Evolutionary conservation across 2,113 vertebrate species (phyloP).

Genomic region (Gallinago paraguaiae): DNA sequence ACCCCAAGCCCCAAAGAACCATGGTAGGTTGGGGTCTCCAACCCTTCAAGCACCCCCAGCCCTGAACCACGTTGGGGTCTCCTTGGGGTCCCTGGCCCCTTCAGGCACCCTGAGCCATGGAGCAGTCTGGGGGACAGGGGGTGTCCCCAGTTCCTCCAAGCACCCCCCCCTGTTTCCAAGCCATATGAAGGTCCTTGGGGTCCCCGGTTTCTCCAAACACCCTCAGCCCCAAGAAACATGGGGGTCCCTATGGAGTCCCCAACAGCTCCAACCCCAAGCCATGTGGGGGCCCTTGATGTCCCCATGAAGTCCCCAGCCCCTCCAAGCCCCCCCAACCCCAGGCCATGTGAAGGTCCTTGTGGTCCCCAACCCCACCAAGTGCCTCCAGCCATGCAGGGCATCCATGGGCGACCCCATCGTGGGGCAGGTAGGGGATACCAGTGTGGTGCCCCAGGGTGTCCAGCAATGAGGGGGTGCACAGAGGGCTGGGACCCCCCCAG

Average conservation of each 20-base stretch:
- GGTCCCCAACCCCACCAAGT: neutral
- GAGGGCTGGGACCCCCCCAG: rapidly evolving
- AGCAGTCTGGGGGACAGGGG: neutral
- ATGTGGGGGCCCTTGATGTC: neutral
- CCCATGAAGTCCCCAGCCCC: neutral
- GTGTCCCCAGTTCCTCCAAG: no score
- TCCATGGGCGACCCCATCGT: neutral
- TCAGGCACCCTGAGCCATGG: neutral
- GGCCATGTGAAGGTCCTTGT: rapidly evolving
- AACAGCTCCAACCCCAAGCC: no score
- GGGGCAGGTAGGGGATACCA: neutral
- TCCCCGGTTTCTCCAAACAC: neutral
- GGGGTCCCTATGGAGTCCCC: no score
- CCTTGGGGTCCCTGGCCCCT: neutral
- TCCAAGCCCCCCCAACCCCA: neutral
- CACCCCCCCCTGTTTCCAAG: no score
- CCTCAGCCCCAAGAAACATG: rapidly evolving
- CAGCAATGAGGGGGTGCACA: no score
- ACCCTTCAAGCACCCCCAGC: neutral
- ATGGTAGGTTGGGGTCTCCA: neutral
- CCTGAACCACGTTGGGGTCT: neutral
- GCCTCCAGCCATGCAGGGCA: neutral
- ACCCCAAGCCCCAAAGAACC: neutral
- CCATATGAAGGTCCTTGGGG: neutral
- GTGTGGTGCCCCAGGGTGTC: no score